These are phyloP conservation scores for Nothura maculosa DNA, from an alignment of 2,797 vertebrate species.

Conservation along the genomic window DNA sequence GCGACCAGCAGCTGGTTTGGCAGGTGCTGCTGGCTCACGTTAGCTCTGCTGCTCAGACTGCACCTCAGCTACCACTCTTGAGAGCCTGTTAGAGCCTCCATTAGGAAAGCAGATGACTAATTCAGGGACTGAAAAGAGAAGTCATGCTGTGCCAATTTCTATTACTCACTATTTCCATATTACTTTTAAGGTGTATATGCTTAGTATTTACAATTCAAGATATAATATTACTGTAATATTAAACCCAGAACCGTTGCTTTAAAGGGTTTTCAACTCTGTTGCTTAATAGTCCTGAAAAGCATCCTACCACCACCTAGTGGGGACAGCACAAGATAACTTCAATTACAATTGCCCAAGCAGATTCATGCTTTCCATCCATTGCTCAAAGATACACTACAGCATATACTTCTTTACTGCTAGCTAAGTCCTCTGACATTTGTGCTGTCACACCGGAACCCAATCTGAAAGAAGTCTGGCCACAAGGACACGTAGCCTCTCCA, in stretches of 20 bases:
- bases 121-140: not conserved
- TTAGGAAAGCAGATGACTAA: not conserved
- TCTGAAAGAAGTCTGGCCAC: not conserved
- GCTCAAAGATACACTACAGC: not conserved
- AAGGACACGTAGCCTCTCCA: not conserved
- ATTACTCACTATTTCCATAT: not conserved
- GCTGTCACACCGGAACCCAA: not conserved
- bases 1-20: not conserved
- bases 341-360: not conserved
- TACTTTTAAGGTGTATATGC: not conserved
- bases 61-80: not conserved
- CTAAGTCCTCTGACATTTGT: not conserved
- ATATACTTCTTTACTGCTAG: not conserved
- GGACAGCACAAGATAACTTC: not conserved
- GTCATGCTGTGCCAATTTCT: not conserved
- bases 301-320: constrained; percentile 60
- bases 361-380: not conserved
- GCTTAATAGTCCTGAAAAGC: not conserved
- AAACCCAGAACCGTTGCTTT: not conserved
- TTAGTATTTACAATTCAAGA: not conserved
- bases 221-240: not conserved
- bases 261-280: not conserved
- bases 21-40: not conserved
- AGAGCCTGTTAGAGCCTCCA: not conserved
- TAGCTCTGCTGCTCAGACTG: not conserved